A percentile compares a stretch with the other conserved stretches of the same genome.
Conservation (phyloP, 1,140 invertebrate species). For the Cyrtorhinus lividipennis region DNA sequence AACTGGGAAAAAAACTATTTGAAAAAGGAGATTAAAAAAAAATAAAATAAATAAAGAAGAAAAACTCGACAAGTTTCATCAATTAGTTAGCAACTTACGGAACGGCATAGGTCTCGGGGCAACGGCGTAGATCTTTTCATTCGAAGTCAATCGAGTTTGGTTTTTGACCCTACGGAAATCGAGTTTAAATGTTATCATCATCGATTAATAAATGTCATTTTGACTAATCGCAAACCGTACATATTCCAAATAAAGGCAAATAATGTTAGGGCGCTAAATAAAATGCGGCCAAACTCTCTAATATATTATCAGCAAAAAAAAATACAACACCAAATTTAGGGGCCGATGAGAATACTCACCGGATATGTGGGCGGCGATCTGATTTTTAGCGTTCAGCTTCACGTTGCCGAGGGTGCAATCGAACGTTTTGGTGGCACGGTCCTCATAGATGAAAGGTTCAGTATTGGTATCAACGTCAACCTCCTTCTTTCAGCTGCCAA, state of each 20-base stretch:
- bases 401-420: constrained; percentile 12
- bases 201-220: not conserved
- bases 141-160: not conserved
- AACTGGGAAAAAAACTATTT: no score
- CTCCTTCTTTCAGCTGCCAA: constrained; percentile 1
- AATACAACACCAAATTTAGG: not conserved
- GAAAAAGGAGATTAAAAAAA: no score
- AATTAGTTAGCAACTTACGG: no score
- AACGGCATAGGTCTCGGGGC: not conserved
- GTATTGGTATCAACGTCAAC: not conserved
- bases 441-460: constrained; percentile 14
- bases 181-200: no score
- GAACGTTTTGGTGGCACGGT: constrained; percentile 8
- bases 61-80: no score
- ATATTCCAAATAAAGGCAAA: no score
- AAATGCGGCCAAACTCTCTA: no score
- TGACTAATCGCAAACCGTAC: not conserved
- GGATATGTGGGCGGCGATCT: constrained; percentile 14
- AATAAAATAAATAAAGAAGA: no score
- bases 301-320: no score
- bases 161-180: constrained; percentile 11
- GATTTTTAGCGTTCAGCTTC: constrained; percentile 15
- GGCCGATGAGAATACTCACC: constrained; percentile 11
- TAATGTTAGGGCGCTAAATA: no score
- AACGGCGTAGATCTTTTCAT: not conserved